Evolutionary conservation across 2,113 vertebrate genomes (phyloP).

Genomic region (Gracilinanus agilis): DNA sequence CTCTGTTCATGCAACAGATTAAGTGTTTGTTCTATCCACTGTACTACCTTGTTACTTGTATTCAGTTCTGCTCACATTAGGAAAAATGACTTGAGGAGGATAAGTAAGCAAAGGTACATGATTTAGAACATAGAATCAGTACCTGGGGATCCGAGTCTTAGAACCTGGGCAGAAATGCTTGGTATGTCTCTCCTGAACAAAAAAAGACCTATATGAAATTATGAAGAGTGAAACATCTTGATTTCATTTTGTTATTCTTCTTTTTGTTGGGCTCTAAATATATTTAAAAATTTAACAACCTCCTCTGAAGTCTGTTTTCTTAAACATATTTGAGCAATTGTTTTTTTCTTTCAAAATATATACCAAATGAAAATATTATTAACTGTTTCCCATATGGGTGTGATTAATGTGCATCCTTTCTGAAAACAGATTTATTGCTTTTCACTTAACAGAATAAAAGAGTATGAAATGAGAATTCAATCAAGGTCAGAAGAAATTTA

Average conservation of each 20-base stretch:
- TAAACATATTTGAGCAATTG: neutral
- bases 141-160: neutral
- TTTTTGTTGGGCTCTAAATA: neutral
- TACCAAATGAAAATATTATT: neutral
- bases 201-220: too few species aligned
- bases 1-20: neutral
- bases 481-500: neutral
- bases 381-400: neutral
- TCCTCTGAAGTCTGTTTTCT: neutral
- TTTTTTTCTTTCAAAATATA: neutral
- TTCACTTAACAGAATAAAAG: conserved; percentile 10
- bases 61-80: neutral
- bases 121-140: neutral
- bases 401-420: neutral
- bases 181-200: neutral
- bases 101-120: neutral
- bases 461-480: neutral
- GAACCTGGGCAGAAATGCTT: neutral
- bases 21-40: neutral
- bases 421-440: neutral
- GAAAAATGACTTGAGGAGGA: neutral
- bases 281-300: neutral
- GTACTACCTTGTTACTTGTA: neutral
- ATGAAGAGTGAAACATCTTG: neutral
- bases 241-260: neutral